phyloP scores from a whole-genome alignment of 2,113 vertebrate species.

The Myanophis thanlyinensis region DNA sequence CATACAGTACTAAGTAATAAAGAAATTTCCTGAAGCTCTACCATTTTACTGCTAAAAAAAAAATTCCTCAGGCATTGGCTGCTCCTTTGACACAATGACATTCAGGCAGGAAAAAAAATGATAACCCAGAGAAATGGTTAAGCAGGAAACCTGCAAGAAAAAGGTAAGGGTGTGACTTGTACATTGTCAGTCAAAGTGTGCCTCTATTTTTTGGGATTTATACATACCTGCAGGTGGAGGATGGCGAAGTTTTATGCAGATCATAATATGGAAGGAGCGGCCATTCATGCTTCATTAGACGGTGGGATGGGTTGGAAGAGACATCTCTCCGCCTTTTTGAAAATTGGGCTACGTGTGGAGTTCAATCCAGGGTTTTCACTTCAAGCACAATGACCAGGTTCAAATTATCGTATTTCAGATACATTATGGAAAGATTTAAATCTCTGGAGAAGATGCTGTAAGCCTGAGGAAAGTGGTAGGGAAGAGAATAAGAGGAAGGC shows the following conservation, averaged over 20 bases:
- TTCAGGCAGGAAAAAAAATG: slow-evolving; percentile 38
- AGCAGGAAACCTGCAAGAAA: slow-evolving; percentile 13
- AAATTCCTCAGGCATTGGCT: slow-evolving; percentile 33
- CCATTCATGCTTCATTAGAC: background rate
- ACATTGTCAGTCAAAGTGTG: background rate
- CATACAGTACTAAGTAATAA: slow-evolving; percentile 78
- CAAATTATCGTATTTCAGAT: background rate
- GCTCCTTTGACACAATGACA: slow-evolving; percentile 23
- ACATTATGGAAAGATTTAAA: background rate
- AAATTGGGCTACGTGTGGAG: background rate
- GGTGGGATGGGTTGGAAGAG: background rate
- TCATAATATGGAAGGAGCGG: background rate
- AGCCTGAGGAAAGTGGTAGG: background rate
- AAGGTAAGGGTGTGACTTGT: background rate
- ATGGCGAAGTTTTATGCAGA: background rate
- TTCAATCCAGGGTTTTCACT: background rate
- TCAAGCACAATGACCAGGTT: background rate
- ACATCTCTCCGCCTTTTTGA: background rate
- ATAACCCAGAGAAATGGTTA: slow-evolving; percentile 6
- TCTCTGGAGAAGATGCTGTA: background rate
- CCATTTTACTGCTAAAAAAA: slow-evolving; percentile 61
- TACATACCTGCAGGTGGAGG: background rate
- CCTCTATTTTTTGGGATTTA: background rate
- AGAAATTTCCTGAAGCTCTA: slow-evolving; percentile 73
- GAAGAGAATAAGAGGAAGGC: background rate